Evolutionary conservation across 37 sponge, comb jelly and placozoan genomes (phyloP).

Genomic region (Amphimedon queenslandica): DNA sequence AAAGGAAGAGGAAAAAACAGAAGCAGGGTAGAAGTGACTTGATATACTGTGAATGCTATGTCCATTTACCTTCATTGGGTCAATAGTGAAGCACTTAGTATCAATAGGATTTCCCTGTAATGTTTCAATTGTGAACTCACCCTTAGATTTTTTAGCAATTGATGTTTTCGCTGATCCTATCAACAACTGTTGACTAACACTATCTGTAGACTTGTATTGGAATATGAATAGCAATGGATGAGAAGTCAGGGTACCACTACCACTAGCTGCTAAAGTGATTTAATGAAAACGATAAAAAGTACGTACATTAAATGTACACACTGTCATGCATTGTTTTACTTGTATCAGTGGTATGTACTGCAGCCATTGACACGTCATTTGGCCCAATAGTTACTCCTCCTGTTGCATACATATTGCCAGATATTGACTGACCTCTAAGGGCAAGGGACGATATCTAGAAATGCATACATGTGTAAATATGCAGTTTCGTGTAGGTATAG

Average conservation of each 20-base stretch:
- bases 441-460: too few species aligned
- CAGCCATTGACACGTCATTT: slow-evolving; percentile 11
- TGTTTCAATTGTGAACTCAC: slow-evolving; percentile 71
- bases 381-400: background rate
- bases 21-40: too few species aligned
- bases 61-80: slow-evolving; percentile 58
- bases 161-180: too few species aligned
- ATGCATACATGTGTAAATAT: too few species aligned
- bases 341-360: slow-evolving; percentile 4
- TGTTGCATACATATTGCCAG: slow-evolving; percentile 24
- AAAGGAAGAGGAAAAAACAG: background rate
- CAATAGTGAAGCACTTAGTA: slow-evolving; percentile 60
- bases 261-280: background rate
- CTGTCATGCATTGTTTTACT: background rate
- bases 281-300: background rate
- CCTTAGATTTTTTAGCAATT: too few species aligned
- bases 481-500: too few species aligned
- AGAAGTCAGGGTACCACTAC: slow-evolving; percentile 8
- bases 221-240: too few species aligned
- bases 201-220: too few species aligned
- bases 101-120: slow-evolving; percentile 19
- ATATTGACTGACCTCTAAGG: slow-evolving; percentile 26
- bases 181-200: too few species aligned
- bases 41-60: background rate
- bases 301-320: background rate